Conservation (phyloP, 2,113 vertebrate genomes). For the Sphyrna mokarran region DNA sequence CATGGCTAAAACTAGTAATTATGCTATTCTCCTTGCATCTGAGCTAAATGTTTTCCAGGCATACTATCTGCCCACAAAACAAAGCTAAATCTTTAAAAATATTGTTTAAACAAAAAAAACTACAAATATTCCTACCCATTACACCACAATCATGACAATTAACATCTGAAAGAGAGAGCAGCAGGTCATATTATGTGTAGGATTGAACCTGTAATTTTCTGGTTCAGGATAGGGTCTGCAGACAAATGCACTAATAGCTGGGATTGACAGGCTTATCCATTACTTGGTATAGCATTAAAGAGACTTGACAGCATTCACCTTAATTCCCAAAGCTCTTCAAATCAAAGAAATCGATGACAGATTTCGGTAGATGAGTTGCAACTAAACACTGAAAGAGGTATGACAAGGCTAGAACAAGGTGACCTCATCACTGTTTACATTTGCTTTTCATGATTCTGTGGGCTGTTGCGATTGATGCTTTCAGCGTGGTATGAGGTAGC, state of each 20-base stretch:
- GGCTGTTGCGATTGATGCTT: not conserved
- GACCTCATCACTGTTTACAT: not conserved
- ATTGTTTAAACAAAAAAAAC: too few relatives aligned
- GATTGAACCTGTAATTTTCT: not conserved
- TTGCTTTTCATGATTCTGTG: not conserved
- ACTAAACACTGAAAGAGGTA: not conserved
- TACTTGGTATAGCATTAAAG: not conserved
- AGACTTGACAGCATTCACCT: not conserved
- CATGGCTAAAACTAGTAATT: too few relatives aligned
- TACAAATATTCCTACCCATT: too few relatives aligned
- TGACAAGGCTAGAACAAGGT: not conserved
- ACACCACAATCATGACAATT: too few relatives aligned
- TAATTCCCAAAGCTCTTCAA: not conserved
- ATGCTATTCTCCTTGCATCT: too few relatives aligned
- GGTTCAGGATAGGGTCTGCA: not conserved
- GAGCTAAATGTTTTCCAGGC: too few relatives aligned
- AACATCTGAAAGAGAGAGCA: not conserved
- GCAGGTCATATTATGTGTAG: not conserved
- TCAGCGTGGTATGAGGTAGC: not conserved
- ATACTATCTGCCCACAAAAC: too few relatives aligned
- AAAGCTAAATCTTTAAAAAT: too few relatives aligned
- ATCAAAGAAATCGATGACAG: not conserved
- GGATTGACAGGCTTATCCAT: not conserved
- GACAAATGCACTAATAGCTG: not conserved
- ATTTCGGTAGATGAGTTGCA: not conserved